phyloP scores from a whole-genome alignment of 1,140 invertebrate genomes.

The Drosophila lacteicornis region DNA sequence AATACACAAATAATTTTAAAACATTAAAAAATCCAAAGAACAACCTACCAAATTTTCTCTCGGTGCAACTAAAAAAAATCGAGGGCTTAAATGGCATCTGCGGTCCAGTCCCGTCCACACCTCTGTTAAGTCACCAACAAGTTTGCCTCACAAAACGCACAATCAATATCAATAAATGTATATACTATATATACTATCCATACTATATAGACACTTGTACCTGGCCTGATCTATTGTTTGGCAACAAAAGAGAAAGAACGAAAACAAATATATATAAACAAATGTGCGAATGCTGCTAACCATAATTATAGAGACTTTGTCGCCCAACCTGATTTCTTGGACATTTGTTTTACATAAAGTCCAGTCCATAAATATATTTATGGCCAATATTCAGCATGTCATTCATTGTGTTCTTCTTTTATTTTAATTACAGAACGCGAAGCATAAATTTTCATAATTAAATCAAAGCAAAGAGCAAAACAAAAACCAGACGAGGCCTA shows the following conservation, averaged over 20 bases:
- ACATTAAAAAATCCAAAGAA: not conserved
- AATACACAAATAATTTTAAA: not conserved
- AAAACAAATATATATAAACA: slow-evolving; percentile 17
- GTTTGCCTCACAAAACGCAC: slow-evolving; percentile 23
- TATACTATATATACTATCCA: not conserved
- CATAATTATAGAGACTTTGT: slow-evolving; percentile 35
- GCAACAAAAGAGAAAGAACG: slow-evolving; percentile 13
- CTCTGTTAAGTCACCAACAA: slow-evolving; percentile 40
- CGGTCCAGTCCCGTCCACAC: slow-evolving; percentile 4
- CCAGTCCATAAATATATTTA: slow-evolving; percentile 24
- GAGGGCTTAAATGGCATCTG: slow-evolving; percentile 11
- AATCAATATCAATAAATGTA: slow-evolving; percentile 34
- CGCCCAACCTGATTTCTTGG: slow-evolving; percentile 29
- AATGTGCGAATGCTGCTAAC: not conserved
- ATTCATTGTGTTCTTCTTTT: slow-evolving; percentile 7
- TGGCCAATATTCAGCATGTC: slow-evolving; percentile 4
- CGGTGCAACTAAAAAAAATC: slow-evolving; percentile 5
- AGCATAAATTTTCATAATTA: slow-evolving; percentile 44
- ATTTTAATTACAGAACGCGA: slow-evolving; percentile 41
- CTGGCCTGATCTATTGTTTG: slow-evolving; percentile 39
- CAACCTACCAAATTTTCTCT: not conserved
- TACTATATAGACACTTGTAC: not conserved
- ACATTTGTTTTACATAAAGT: slow-evolving; percentile 44
- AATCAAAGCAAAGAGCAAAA: slow-evolving; percentile 3
- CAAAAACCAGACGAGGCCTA: slow-evolving; percentile 26